Evolutionary conservation across 2,888 invertebrate genomes (phyloP), one percentile per base, ranked within the genome.

Genomic region (Slavum lentiscoides): DNA sequence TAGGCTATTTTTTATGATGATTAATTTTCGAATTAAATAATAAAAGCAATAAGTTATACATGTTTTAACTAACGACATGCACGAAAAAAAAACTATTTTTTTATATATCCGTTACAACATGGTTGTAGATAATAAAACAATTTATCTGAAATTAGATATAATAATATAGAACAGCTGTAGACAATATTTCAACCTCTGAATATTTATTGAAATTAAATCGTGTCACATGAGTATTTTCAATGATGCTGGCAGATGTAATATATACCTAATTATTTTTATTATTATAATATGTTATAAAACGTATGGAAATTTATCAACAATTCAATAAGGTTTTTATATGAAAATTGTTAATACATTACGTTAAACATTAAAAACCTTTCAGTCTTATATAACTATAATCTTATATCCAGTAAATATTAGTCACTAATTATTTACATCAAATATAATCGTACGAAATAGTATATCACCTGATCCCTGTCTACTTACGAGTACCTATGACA

Each of bases 51-150:
- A 55, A 19, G 19, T 61, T 43, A 61, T 2, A 4, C 19, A 17
- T 43, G 43, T 73, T 61, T 13, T 43, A 72, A 59, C 59, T 59
- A 72, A 61, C 61, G 43, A 39, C 37, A 70, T 70, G 4, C 1
- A 21, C n/a, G 8, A 58, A 39, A 58, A 19, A 64, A 55, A 58
- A 13, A 70, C 30, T 70, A 58, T 70, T 43, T 30, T 30, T 30
- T 30, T 30, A 30, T 30, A 55, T 58, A 58, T 70, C 58, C 70
- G 58, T 59, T 72, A 43, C 49, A 43, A 61, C 73, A 39, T 39
- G 6, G 17, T 61, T 19, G 13, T 39, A 39, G 1, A 43, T 19
- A 49, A 39, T 19, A 70, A 19, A 23, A 23, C 19, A 19, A 9
- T 55, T 55, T 43, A 61, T 61, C 61, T 61, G 3, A 73, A 73